A percentile compares a stretch with the other conserved stretches of the same genome.
These are phyloP conservation scores for Ichneumoninae sp. DNA, from an alignment of 2,888 invertebrate species.

Conservation along the genomic window DNA sequence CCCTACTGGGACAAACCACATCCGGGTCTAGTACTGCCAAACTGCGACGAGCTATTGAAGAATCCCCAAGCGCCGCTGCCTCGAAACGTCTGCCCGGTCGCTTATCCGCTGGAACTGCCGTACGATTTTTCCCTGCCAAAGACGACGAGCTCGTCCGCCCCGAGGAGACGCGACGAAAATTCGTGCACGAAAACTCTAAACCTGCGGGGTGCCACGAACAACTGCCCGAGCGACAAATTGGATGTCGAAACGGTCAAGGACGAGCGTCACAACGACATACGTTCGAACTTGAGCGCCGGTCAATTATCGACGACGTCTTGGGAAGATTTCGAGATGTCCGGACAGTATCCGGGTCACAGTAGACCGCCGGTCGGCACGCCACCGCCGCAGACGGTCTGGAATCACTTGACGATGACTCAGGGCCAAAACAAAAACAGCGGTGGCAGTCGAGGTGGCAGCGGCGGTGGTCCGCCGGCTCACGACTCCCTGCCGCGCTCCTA, in stretches of 20 bases:
- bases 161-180: slow-evolving; percentile 15
- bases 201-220: background rate
- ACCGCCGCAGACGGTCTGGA: slow-evolving; percentile 82
- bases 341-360: slow-evolving; percentile 82
- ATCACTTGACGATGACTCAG: slow-evolving; percentile 82
- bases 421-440: slow-evolving; percentile 75
- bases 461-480: slow-evolving; percentile 53
- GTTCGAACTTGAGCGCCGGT: slow-evolving; percentile 51
- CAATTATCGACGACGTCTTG: slow-evolving; percentile 67
- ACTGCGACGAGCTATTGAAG: slow-evolving; percentile 29
- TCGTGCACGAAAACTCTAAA: slow-evolving; percentile 12
- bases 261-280: slow-evolving; percentile 55
- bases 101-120: slow-evolving; percentile 34
- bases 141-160: background rate
- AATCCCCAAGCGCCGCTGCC: background rate
- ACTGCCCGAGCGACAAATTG: slow-evolving; percentile 43
- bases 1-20: slow-evolving; percentile 45
- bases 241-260: slow-evolving; percentile 61
- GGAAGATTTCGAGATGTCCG: slow-evolving; percentile 79
- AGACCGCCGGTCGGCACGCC: slow-evolving; percentile 83
- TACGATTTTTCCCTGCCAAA: slow-evolving; percentile 48
- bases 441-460: slow-evolving; percentile 30
- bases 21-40: slow-evolving; percentile 44
- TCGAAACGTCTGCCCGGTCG: background rate
- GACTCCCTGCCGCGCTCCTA: slow-evolving; percentile 60